These are phyloP conservation scores for Archips crataeganus DNA, from an alignment of 2,888 invertebrate genomes.

Conservation along the genomic window DNA sequence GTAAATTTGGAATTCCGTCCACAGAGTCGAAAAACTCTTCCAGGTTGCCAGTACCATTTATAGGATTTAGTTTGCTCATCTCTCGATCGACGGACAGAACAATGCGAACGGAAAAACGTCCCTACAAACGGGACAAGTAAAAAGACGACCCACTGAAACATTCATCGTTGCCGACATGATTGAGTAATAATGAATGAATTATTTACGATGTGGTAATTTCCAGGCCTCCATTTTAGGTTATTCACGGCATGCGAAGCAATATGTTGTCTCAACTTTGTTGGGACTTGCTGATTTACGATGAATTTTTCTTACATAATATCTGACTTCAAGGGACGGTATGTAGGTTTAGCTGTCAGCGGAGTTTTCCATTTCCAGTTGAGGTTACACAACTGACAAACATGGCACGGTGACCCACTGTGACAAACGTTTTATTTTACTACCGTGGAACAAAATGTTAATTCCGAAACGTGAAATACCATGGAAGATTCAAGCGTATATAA, in stretches of 20 bases:
- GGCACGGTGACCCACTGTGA: constrained; percentile 52
- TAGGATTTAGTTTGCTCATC: constrained; percentile 45
- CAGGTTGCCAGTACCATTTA: constrained; percentile 40
- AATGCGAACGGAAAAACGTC: constrained; percentile 69
- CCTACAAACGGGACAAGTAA: constrained; percentile 57
- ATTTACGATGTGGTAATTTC: constrained; percentile 82
- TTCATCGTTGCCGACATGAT: constrained; percentile 76
- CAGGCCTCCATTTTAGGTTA: constrained; percentile 69
- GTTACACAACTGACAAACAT: constrained; percentile 53
- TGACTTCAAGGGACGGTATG: constrained; percentile 36
- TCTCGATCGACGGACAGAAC: constrained; percentile 64
- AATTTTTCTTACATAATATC: constrained; percentile 56
- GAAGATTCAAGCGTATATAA: neutral
- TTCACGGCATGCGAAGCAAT: constrained; percentile 57
- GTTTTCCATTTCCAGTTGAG: constrained; percentile 48
- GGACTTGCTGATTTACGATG: constrained; percentile 37
- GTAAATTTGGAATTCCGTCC: constrained; percentile 5
- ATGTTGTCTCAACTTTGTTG: constrained; percentile 52
- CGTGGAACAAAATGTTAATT: constrained; percentile 28
- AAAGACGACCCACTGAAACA: constrained; percentile 61
- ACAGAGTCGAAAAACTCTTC: constrained; percentile 14
- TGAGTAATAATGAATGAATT: constrained; percentile 83
- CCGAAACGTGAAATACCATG: constrained; percentile 11
- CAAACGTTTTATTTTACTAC: constrained; percentile 34
- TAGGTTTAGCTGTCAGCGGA: constrained; percentile 43